Percentiles rank a stretch among this genome's conserved stretches.
These are phyloP conservation scores for Vannuccia rotundouncinata DNA, from an alignment of 2,888 invertebrate species.

Conservation along the genomic window DNA sequence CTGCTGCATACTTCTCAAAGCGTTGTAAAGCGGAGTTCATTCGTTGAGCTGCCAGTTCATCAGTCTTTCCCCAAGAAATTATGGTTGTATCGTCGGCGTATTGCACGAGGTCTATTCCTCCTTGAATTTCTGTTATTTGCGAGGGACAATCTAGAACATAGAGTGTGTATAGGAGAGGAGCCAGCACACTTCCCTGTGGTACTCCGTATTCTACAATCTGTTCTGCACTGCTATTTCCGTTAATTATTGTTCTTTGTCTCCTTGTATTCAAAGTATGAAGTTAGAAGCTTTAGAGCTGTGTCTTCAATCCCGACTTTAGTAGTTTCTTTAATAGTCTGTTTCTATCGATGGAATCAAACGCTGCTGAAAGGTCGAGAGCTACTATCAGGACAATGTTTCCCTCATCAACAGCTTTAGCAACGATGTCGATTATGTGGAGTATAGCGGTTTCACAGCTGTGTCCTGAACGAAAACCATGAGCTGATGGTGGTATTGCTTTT, in stretches of 20 bases:
- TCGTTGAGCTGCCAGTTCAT: neutral
- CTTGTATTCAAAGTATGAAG: neutral
- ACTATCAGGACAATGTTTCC: neutral
- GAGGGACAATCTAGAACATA: neutral
- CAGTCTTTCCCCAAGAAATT: neutral
- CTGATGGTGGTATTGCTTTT: constrained; percentile 8
- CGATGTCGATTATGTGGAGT: constrained; percentile 11
- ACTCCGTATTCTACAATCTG: neutral
- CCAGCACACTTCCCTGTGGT: neutral
- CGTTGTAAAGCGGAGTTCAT: neutral
- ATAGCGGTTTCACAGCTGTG: constrained; percentile 13
- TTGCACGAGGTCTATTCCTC: neutral
- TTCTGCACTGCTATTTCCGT: neutral
- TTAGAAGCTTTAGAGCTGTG: neutral
- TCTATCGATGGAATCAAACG: neutral
- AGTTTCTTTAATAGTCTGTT: neutral
- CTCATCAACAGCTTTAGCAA: constrained; percentile 16
- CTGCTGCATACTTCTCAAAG: neutral
- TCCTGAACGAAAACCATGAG: constrained; percentile 5
- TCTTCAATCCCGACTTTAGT: neutral
- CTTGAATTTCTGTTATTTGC: neutral
- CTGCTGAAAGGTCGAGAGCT: neutral
- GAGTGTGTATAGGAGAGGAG: neutral
- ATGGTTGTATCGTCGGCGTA: neutral
- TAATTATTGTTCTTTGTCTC: neutral